Percentiles rank a stretch among this genome's conserved stretches.
These are phyloP conservation scores for Chaitophorus viminalis DNA, from an alignment of 2,888 invertebrate genomes.

Conservation along the genomic window DNA sequence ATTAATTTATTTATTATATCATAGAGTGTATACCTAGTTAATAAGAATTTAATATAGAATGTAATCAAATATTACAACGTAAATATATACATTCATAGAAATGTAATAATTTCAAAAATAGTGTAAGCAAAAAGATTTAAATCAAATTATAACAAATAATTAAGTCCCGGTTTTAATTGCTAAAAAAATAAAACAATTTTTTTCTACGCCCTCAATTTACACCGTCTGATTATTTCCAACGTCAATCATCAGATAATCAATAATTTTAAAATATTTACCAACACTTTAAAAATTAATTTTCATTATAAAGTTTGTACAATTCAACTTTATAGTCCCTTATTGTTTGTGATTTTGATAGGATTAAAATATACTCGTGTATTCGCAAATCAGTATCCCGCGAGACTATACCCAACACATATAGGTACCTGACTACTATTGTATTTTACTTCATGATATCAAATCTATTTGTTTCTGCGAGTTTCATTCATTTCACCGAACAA, in stretches of 20 bases:
- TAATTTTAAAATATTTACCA: constrained; percentile 21
- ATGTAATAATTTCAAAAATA: background rate
- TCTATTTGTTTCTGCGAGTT: constrained; percentile 12
- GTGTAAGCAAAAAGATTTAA: background rate
- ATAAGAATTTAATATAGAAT: too few relatives aligned
- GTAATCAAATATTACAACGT: too few relatives aligned
- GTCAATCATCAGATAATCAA: background rate
- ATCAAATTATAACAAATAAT: background rate
- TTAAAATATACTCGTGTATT: constrained; percentile 6
- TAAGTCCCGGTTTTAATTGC: background rate
- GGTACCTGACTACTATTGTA: background rate
- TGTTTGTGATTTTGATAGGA: constrained; percentile 19
- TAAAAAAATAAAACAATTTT: background rate
- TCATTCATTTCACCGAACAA: constrained; percentile 3
- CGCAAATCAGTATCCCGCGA: background rate
- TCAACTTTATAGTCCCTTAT: constrained; percentile 1
- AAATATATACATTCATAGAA: background rate
- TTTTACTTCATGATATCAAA: constrained; percentile 4
- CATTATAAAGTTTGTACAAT: constrained; percentile 5
- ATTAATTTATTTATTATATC: too few relatives aligned
- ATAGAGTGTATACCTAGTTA: too few relatives aligned
- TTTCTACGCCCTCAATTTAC: background rate
- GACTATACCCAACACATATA: background rate
- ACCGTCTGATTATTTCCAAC: constrained; percentile 11
- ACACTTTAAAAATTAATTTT: constrained; percentile 28